These are phyloP conservation scores for Megalops cyprinoides DNA, from an alignment of 2,797 vertebrate genomes.

Conservation along the genomic window DNA sequence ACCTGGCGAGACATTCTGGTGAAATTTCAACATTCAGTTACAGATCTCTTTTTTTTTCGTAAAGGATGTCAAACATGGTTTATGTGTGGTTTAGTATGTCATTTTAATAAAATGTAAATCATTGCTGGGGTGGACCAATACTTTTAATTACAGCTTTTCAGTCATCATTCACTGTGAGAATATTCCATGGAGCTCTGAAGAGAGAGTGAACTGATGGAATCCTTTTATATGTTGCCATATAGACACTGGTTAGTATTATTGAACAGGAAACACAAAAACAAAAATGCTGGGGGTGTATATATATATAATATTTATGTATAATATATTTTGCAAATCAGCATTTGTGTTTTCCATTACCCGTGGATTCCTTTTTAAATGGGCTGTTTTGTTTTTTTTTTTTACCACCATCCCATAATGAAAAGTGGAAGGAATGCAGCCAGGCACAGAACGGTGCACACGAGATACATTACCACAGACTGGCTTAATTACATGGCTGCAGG, in stretches of 20 bases:
- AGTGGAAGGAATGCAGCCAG: constrained; percentile 32
- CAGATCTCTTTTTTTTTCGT: background rate
- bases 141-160: background rate
- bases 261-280: constrained; percentile 25
- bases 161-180: constrained; percentile 35
- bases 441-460: constrained; percentile 31
- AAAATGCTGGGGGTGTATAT: no score
- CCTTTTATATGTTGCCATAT: constrained; percentile 43
- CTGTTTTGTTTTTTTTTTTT: constrained; percentile 49
- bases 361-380: constrained; percentile 42
- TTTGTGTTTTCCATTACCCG: constrained; percentile 28
- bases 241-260: constrained; percentile 33
- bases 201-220: constrained; percentile 15
- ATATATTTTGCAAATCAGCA: constrained; percentile 22
- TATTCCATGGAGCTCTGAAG: constrained; percentile 31
- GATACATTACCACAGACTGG: constrained; percentile 40
- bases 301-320: no score
- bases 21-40: background rate
- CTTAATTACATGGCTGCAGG: constrained; percentile 47
- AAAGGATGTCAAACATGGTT: background rate
- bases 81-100: background rate
- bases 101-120: no score
- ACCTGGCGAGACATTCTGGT: background rate
- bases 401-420: constrained; percentile 46
- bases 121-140: background rate